These are phyloP conservation scores for Deilephila porcellus DNA, from an alignment of 2,888 invertebrate genomes.

Conservation along the genomic window DNA sequence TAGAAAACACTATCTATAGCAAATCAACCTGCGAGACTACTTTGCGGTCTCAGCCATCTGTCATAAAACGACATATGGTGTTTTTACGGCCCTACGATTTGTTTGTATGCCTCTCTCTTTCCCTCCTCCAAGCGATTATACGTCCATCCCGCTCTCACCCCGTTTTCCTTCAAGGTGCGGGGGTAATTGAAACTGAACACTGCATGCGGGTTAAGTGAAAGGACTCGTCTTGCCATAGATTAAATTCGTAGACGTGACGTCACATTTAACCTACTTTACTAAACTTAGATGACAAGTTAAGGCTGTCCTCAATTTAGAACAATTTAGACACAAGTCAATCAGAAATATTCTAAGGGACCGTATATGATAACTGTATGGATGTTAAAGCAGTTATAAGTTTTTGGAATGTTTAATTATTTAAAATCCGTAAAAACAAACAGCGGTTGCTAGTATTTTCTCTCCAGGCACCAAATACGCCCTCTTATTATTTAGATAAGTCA, in stretches of 20 bases:
- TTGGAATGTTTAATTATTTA: too few relatives aligned
- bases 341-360: neutral
- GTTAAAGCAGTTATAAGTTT: too few relatives aligned
- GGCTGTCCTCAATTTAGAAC: neutral
- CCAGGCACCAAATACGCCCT: too few relatives aligned
- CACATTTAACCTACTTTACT: neutral
- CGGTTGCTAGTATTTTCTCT: too few relatives aligned
- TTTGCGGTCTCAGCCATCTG: constrained; percentile 77
- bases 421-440: too few relatives aligned
- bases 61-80: constrained; percentile 75
- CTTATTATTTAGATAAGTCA: too few relatives aligned
- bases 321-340: neutral
- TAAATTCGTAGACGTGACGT: constrained; percentile 40
- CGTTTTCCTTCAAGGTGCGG: constrained; percentile 75
- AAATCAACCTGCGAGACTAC: constrained; percentile 54
- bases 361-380: too few relatives aligned
- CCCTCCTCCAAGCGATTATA: constrained; percentile 38
- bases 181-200: constrained; percentile 80
- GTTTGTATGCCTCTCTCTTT: constrained; percentile 68
- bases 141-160: constrained; percentile 54
- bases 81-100: constrained; percentile 77
- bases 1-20: constrained; percentile 23
- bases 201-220: constrained; percentile 82
- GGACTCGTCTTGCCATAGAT: constrained; percentile 69
- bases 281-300: neutral